A percentile compares a stretch with the other conserved stretches of the same genome.
Conservation (phyloP, 2,888 invertebrate species). For the Dryadula phaetusa region DNA sequence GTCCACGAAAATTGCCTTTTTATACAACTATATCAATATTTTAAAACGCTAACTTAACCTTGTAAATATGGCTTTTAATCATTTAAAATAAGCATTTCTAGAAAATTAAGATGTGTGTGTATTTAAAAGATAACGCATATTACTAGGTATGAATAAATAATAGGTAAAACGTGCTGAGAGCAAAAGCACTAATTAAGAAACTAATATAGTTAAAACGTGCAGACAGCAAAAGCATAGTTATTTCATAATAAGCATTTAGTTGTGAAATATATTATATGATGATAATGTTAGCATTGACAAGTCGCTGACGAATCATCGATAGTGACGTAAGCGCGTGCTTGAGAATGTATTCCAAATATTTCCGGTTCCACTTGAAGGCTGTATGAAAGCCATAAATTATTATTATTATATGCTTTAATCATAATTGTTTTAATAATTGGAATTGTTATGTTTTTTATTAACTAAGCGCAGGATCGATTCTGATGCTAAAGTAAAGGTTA, state of each 20-base stretch:
- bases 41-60: background rate
- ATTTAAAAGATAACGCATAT: background rate
- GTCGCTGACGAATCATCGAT: conserved; percentile 35
- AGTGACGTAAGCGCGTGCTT: conserved; percentile 46
- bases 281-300: conserved; percentile 21
- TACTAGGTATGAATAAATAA: background rate
- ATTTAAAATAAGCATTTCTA: background rate
- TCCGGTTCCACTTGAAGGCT: conserved; percentile 52
- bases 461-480: background rate
- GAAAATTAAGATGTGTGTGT: background rate
- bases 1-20: background rate
- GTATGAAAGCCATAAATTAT: conserved; percentile 22
- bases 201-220: background rate
- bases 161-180: background rate
- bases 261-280: conserved; percentile 9
- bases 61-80: background rate
- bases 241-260: background rate
- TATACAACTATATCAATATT: background rate
- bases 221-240: background rate
- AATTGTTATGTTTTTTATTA: background rate
- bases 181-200: too few species aligned
- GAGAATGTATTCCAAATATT: conserved; percentile 57
- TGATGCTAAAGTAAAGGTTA: background rate
- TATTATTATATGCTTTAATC: background rate
- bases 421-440: background rate